Evolutionary conservation across 2,797 vertebrate species (phyloP).

Genomic region (Pelodytes ibericus): DNA sequence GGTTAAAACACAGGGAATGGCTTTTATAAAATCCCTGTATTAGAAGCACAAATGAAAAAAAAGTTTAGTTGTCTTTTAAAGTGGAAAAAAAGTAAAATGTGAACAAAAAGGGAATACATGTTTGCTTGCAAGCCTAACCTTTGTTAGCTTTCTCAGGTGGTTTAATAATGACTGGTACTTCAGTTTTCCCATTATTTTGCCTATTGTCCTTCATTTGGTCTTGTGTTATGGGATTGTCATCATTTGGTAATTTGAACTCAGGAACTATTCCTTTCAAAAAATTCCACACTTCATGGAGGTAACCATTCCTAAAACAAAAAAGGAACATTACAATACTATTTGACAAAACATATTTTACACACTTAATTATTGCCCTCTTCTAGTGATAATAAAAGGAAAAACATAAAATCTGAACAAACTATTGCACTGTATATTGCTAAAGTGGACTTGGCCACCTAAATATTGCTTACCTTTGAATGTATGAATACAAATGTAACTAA

Average conservation of each 20-base stretch:
- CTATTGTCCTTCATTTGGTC: slow-evolving; percentile 59
- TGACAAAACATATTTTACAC: too few species aligned
- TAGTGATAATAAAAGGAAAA: slow-evolving; percentile 18
- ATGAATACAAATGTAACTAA: too few species aligned
- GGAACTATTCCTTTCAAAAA: slow-evolving; percentile 80
- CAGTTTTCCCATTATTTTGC: slow-evolving; percentile 60
- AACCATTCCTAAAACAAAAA: slow-evolving; percentile 67
- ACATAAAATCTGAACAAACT: slow-evolving; percentile 24
- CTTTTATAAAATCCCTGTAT: too few species aligned
- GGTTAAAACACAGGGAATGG: too few species aligned
- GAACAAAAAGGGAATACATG: too few species aligned
- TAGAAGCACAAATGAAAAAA: too few species aligned
- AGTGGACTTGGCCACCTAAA: too few species aligned
- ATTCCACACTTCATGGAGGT: slow-evolving; percentile 77
- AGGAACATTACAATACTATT: neutral
- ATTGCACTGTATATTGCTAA: too few species aligned
- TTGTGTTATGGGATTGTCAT: slow-evolving; percentile 57
- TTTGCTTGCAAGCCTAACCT: slow-evolving; percentile 66
- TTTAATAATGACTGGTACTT: slow-evolving; percentile 55
- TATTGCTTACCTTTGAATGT: too few species aligned
- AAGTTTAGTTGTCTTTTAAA: too few species aligned
- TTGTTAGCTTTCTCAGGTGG: slow-evolving; percentile 62
- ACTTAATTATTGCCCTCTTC: too few species aligned
- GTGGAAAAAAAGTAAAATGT: too few species aligned
- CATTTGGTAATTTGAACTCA: slow-evolving; percentile 72